A percentile compares a stretch with the other conserved stretches of the same genome.
These are phyloP conservation scores for Aeoliscus strigatus DNA, from an alignment of 2,797 vertebrate genomes.

Conservation along the genomic window DNA sequence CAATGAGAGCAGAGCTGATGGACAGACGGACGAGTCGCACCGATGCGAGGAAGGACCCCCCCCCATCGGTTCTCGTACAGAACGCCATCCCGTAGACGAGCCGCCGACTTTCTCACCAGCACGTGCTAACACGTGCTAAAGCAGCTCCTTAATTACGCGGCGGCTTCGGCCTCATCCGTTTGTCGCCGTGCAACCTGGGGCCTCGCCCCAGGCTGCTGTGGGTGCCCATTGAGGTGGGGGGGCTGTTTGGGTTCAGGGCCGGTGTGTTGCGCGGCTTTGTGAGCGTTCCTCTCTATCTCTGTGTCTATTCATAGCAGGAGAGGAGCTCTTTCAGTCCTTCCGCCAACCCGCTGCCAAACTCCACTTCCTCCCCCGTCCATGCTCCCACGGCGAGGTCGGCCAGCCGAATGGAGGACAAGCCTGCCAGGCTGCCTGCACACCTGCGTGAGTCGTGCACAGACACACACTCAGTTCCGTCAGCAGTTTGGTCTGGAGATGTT, in stretches of 20 bases:
- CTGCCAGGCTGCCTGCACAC: slow-evolving; percentile 87
- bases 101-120: too few relatives aligned
- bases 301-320: slow-evolving; percentile 90
- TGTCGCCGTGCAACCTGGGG: slow-evolving; percentile 1
- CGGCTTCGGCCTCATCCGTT: too few relatives aligned
- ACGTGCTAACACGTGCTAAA: slow-evolving; percentile 7
- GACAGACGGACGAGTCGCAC: too few relatives aligned
- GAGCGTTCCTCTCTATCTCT: slow-evolving; percentile 76
- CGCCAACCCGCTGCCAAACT: slow-evolving; percentile 88
- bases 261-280: slow-evolving; percentile 56
- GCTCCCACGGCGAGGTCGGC: slow-evolving; percentile 82
- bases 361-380: slow-evolving; percentile 89
- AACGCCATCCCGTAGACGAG: too few relatives aligned
- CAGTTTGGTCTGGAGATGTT: slow-evolving; percentile 12
- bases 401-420: slow-evolving; percentile 92
- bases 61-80: too few relatives aligned
- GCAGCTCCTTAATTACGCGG: too few relatives aligned
- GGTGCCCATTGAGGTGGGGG: slow-evolving; percentile 35
- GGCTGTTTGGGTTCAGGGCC: slow-evolving; percentile 63
- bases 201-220: slow-evolving; percentile 22
- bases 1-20: too few relatives aligned
- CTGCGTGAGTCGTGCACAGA: slow-evolving; percentile 86
- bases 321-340: slow-evolving; percentile 94
- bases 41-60: too few relatives aligned
- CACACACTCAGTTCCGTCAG: slow-evolving; percentile 16